Evolutionary conservation across 2,888 invertebrate genomes (phyloP).

Genomic region (Spodoptera littoralis): DNA sequence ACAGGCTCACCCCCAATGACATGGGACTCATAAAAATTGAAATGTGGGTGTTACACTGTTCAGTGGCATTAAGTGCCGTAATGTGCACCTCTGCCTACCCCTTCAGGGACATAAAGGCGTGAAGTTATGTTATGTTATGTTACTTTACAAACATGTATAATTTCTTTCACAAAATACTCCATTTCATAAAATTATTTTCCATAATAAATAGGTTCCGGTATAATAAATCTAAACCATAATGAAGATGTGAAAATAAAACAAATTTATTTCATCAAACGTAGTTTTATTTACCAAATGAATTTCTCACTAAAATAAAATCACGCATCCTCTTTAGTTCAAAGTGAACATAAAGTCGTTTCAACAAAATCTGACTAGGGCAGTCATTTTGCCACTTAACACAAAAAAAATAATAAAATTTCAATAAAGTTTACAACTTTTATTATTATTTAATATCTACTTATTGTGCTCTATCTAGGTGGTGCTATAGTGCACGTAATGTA

Average conservation of each 20-base stretch:
- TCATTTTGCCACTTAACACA: conserved; percentile 61
- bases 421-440: conserved; percentile 46
- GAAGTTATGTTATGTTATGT: too few species aligned
- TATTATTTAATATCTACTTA: conserved; percentile 36
- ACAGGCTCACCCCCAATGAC: too few species aligned
- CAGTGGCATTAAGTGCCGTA: too few species aligned
- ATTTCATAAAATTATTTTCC: conserved; percentile 32
- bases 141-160: too few species aligned
- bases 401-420: conserved; percentile 48
- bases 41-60: too few species aligned
- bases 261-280: conserved; percentile 62
- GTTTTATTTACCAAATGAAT: conserved; percentile 78
- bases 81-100: too few species aligned
- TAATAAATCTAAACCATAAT: conserved; percentile 4
- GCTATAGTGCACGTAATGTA: conserved; percentile 53
- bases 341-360: conserved; percentile 65
- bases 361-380: conserved; percentile 80
- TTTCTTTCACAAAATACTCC: conserved; percentile 8
- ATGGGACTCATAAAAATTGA: too few species aligned
- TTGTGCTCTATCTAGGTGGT: conserved; percentile 57
- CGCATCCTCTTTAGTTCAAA: conserved; percentile 61
- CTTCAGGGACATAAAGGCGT: too few species aligned
- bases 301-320: conserved; percentile 83
- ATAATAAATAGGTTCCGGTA: conserved; percentile 17
- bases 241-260: conserved; percentile 57